Conservation (phyloP, 2,113 vertebrate species). For the Trachemys scripta region DNA sequence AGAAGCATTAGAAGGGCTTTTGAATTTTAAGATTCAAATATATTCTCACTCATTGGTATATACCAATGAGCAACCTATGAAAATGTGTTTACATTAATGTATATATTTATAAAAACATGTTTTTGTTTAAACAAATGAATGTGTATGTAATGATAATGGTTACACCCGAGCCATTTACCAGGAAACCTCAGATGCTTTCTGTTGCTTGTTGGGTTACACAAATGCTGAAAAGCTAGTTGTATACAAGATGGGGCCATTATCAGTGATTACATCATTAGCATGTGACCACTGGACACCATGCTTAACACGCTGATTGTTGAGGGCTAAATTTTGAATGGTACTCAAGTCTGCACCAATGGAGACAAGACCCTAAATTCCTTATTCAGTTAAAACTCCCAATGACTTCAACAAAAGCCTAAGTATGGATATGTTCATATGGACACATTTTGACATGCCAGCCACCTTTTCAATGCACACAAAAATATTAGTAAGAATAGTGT, state of each 20-base stretch:
- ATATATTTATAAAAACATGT: not conserved
- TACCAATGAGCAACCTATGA: not conserved
- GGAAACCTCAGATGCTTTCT: not conserved
- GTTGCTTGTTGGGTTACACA: not conserved
- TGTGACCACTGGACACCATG: not conserved
- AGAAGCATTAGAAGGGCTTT: not conserved
- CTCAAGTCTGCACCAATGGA: not conserved
- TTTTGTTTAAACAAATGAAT: not conserved
- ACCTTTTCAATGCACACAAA: not conserved
- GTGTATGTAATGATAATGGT: not conserved
- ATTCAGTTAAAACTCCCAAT: not conserved
- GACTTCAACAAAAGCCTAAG: not conserved
- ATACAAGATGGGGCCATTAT: not conserved
- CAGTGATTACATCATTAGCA: not conserved
- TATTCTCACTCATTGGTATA: not conserved
- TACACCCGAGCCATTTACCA: not conserved
- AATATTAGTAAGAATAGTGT: not conserved
- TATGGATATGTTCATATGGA: not conserved
- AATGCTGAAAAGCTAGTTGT: not conserved
- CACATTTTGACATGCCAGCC: not conserved
- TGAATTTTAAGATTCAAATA: not conserved
- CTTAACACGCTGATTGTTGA: not conserved
- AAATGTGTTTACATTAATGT: not conserved
- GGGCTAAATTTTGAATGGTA: not conserved
- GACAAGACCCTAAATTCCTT: not conserved